Evolutionary conservation across 2,113 vertebrate species (phyloP).

Genomic region (Gasterosteus aculeatus): DNA sequence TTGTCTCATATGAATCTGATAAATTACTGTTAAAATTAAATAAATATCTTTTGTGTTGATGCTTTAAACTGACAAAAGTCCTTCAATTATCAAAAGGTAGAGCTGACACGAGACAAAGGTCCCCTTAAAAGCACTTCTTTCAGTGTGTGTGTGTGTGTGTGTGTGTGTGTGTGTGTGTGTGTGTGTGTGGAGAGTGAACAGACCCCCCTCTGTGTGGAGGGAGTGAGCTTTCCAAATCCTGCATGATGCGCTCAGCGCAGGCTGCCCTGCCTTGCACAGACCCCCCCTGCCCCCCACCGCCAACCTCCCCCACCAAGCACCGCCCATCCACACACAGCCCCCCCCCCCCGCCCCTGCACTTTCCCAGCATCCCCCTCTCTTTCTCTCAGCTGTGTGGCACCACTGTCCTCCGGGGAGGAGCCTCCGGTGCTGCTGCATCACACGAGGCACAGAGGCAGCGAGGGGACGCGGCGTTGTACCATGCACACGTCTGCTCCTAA

Average conservation of each 20-base stretch:
- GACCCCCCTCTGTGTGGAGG: conserved; percentile 46
- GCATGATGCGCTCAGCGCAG: conserved; percentile 59
- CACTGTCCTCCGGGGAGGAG: conserved; percentile 70
- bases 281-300: background rate
- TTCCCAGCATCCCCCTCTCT: conserved; percentile 53
- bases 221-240: conserved; percentile 54
- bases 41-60: background rate
- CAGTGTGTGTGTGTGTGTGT: conserved; percentile 8
- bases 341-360: conserved; percentile 22
- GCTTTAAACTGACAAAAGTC: background rate
- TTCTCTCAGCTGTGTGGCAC: conserved; percentile 68
- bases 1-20: background rate
- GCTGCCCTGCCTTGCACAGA: conserved; percentile 53
- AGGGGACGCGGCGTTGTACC: conserved; percentile 39
- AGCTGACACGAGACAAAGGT: conserved; percentile 27
- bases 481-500: conserved; percentile 37
- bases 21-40: background rate
- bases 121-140: conserved; percentile 1
- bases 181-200: conserved; percentile 29
- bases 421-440: conserved; percentile 65
- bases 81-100: conserved; percentile 11
- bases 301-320: conserved; percentile 23
- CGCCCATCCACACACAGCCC: conserved; percentile 24
- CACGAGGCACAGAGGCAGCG: conserved; percentile 38
- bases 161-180: background rate